Conservation (phyloP, 2,797 vertebrate species). For the Gymnothorax javanicus region DNA sequence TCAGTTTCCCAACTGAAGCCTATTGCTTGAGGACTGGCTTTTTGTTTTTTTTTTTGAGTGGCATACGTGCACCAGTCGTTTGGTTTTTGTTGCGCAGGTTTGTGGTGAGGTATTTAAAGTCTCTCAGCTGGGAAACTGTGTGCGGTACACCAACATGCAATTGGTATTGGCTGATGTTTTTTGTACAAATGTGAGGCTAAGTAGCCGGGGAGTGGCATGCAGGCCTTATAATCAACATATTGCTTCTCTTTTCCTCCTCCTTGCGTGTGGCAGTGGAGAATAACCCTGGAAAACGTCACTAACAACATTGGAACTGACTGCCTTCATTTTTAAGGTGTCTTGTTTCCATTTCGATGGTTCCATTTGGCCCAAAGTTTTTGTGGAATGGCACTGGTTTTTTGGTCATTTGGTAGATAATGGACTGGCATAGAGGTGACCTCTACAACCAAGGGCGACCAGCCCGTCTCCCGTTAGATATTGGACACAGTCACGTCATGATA, state of each 20-base stretch:
- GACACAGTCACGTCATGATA: neutral
- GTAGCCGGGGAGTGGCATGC: neutral
- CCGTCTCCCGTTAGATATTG: neutral
- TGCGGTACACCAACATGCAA: neutral
- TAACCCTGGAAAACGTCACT: neutral
- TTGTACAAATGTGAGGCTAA: neutral
- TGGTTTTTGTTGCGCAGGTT: neutral
- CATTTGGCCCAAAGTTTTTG: neutral
- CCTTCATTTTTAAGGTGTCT: neutral
- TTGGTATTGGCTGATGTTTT: neutral
- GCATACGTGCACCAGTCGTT: neutral
- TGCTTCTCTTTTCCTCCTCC: neutral
- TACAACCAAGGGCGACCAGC: neutral
- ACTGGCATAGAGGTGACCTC: neutral
- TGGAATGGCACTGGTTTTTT: neutral
- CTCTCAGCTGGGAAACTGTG: neutral
- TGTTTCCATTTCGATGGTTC: neutral
- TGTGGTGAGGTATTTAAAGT: neutral
- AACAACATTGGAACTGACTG: neutral
- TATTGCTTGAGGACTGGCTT: too few relatives aligned
- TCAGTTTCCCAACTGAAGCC: neutral
- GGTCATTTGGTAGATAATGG: neutral
- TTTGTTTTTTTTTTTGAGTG: neutral
- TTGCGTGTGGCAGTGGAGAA: neutral
- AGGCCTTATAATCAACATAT: neutral